Evolutionary conservation across 2,888 invertebrate species (phyloP).

Genomic region (Pammene aurita): DNA sequence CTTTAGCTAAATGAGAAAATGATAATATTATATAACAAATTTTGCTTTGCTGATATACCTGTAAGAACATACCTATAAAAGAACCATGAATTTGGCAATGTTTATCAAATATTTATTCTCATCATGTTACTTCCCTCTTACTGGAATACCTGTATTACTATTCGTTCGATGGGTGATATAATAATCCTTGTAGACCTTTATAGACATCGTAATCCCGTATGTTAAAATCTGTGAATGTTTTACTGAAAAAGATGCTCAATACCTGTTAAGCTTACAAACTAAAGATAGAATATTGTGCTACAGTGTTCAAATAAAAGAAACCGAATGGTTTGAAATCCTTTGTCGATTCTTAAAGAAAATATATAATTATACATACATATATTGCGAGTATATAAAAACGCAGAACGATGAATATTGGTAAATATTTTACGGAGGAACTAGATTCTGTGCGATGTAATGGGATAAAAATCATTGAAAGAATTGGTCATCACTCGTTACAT

Average conservation of each 20-base stretch:
- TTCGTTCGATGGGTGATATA: not conserved
- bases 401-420: too few relatives aligned
- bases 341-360: not conserved
- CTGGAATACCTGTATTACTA: not conserved
- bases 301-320: not conserved
- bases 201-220: not conserved
- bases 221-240: constrained; percentile 1
- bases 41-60: not conserved
- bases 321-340: not conserved
- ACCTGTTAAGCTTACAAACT: constrained; percentile 24
- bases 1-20: not conserved
- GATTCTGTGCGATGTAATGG: too few relatives aligned
- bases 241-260: constrained; percentile 31
- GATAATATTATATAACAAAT: too few relatives aligned
- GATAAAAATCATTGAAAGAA: too few relatives aligned
- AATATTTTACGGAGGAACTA: too few relatives aligned
- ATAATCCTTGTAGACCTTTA: not conserved
- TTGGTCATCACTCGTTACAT: too few relatives aligned
- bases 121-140: not conserved
- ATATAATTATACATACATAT: too few relatives aligned
- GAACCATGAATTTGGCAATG: not conserved
- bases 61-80: not conserved
- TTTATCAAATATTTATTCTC: not conserved
- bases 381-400: too few relatives aligned
- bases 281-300: not conserved